Percentiles rank a stretch among this genome's conserved stretches.
Conservation (phyloP, 2,113 vertebrate species). For the Leptobrachium leishanense region DNA sequence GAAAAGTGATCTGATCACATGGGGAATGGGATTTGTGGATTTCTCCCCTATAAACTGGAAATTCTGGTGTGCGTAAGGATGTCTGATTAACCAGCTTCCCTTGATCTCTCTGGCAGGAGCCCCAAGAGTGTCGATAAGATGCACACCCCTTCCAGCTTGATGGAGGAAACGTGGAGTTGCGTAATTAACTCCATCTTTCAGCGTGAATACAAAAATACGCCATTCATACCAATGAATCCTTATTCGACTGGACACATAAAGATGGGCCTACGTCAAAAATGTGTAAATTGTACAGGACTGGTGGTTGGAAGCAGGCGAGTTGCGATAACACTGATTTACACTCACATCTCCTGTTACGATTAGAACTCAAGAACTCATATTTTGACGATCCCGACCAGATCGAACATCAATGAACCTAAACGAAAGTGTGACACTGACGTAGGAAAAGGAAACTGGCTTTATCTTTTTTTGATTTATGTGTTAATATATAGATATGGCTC, state of each 20-base stretch:
- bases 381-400: background rate
- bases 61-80: too few species aligned
- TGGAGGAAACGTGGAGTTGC: background rate
- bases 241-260: background rate
- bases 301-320: background rate
- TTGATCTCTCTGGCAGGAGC: background rate
- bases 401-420: too few species aligned
- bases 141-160: background rate
- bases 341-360: background rate
- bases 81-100: too few species aligned
- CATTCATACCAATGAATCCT: slow-evolving; percentile 5
- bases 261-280: slow-evolving; percentile 4
- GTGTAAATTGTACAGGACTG: background rate
- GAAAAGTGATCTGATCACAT: too few species aligned
- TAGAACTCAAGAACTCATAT: background rate
- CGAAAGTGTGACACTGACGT: too few species aligned
- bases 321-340: background rate
- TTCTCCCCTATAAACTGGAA: too few species aligned
- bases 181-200: slow-evolving; percentile 15
- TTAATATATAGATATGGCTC: too few species aligned
- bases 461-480: too few species aligned
- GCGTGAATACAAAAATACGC: slow-evolving; percentile 56
- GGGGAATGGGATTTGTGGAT: too few species aligned
- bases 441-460: too few species aligned
- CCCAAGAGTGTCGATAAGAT: background rate